phyloP scores from a whole-genome alignment of 2,888 invertebrate species.

The Chirona hameri region DNA sequence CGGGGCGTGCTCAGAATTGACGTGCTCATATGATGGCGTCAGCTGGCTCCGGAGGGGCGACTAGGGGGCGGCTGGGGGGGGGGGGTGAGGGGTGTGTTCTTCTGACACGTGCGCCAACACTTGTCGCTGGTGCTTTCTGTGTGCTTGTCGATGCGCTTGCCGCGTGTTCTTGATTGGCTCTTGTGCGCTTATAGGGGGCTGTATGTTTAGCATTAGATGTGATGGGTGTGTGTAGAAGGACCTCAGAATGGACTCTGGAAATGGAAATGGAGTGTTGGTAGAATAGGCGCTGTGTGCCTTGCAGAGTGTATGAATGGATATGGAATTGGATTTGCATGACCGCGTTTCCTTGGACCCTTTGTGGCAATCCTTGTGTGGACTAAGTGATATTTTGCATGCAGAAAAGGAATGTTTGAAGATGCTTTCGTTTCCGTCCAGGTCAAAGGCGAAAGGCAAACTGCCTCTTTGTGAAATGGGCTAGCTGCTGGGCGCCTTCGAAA shows the following conservation, averaged over 20 bases:
- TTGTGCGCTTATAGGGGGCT: background rate
- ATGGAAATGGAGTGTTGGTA: too few relatives aligned
- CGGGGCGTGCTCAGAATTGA: background rate
- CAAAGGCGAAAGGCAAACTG: too few relatives aligned
- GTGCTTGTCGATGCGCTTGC: background rate
- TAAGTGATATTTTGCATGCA: too few relatives aligned
- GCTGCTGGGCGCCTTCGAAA: too few relatives aligned
- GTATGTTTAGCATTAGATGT: background rate
- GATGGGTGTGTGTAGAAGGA: too few relatives aligned
- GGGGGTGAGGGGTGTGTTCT: background rate
- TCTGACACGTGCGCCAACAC: background rate
- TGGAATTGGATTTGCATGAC: background rate
- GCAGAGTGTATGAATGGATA: too few relatives aligned
- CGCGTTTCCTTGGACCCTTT: background rate
- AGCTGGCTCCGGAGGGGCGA: background rate
- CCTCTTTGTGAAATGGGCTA: too few relatives aligned
- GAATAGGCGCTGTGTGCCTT: too few relatives aligned
- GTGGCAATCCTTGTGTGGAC: too few relatives aligned
- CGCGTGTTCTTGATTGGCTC: background rate
- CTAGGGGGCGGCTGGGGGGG: background rate
- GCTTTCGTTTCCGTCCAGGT: too few relatives aligned
- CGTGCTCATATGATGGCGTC: slow-evolving; percentile 7
- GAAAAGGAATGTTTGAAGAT: too few relatives aligned
- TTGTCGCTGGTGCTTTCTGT: background rate
- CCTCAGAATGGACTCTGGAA: too few relatives aligned